Evolutionary conservation across 2,797 vertebrate genomes (phyloP).

Genomic region (Discoglossus pictus): DNA sequence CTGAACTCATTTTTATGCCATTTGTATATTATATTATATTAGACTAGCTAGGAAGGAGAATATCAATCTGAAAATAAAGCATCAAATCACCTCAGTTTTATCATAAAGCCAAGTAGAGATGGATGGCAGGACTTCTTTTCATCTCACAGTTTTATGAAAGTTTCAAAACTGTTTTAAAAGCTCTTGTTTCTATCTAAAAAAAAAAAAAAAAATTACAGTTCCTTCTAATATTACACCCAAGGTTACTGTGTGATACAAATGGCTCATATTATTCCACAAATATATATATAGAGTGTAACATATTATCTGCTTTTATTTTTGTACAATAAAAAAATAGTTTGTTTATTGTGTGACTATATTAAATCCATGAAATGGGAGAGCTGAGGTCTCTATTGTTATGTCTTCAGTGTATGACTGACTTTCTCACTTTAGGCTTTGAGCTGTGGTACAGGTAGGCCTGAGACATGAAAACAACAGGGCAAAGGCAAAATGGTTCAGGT

Average conservation of each 20-base stretch:
- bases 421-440: no score
- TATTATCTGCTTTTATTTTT: slow-evolving; percentile 17
- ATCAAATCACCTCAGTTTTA: slow-evolving; percentile 49
- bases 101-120: slow-evolving; percentile 48
- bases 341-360: slow-evolving; percentile 13
- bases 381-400: neutral
- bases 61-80: slow-evolving; percentile 44
- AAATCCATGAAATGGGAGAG: slow-evolving; percentile 1
- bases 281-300: slow-evolving; percentile 2
- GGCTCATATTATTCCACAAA: slow-evolving; percentile 17
- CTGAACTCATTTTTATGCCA: slow-evolving; percentile 48
- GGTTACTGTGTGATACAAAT: slow-evolving; percentile 38
- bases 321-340: slow-evolving; percentile 17
- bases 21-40: slow-evolving; percentile 52
- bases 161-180: slow-evolving; percentile 46
- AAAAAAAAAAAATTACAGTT: slow-evolving; percentile 5
- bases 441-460: no score
- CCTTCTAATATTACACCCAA: slow-evolving; percentile 20
- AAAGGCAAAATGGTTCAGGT: no score
- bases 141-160: slow-evolving; percentile 44
- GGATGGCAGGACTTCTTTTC: slow-evolving; percentile 40
- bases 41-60: slow-evolving; percentile 49
- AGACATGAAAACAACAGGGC: no score
- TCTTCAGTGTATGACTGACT: no score
- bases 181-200: slow-evolving; percentile 32